A percentile compares a stretch with the other conserved stretches of the same genome.
These are phyloP conservation scores for Onychostruthus taczanowskii DNA, from an alignment of 2,113 vertebrate species.

Conservation along the genomic window DNA sequence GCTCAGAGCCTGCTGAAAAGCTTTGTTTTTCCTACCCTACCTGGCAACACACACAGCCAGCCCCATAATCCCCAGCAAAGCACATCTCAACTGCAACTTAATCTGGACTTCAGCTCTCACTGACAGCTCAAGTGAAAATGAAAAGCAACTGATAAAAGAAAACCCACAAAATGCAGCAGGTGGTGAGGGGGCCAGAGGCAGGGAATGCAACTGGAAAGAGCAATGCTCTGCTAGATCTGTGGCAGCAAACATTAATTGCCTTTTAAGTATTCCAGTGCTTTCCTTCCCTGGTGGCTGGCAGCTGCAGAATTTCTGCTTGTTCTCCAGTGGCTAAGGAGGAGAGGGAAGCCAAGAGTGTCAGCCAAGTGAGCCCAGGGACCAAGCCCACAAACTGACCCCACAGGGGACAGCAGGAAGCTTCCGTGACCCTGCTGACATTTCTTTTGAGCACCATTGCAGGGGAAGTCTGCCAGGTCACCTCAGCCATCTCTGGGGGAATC, in stretches of 20 bases:
- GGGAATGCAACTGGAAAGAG: background rate
- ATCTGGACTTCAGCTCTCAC: slow-evolving; percentile 23
- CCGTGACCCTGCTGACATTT: background rate
- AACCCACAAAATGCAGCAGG: background rate
- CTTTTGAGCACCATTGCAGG: background rate
- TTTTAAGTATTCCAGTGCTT: slow-evolving; percentile 27
- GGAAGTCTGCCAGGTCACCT: background rate
- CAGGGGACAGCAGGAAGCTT: background rate
- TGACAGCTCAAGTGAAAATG: background rate
- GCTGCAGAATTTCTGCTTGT: background rate
- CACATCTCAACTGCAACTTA: slow-evolving; percentile 16
- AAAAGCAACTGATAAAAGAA: slow-evolving; percentile 36
- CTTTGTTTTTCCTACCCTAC: background rate
- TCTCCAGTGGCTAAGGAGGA: background rate
- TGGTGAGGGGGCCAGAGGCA: background rate
- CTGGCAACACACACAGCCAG: background rate
- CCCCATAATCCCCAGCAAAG: slow-evolving; percentile 3
- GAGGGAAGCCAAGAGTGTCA: background rate
- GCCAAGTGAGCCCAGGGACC: background rate
- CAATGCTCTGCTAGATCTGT: background rate
- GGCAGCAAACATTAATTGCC: slow-evolving; percentile 16
- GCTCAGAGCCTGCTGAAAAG: background rate
- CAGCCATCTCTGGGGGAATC: background rate
- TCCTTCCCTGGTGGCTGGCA: background rate
- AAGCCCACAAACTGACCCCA: background rate